Base-by-base conservation (phyloP, 2,888 invertebrate genomes). In the Drosophila austrosaltans region DNA sequence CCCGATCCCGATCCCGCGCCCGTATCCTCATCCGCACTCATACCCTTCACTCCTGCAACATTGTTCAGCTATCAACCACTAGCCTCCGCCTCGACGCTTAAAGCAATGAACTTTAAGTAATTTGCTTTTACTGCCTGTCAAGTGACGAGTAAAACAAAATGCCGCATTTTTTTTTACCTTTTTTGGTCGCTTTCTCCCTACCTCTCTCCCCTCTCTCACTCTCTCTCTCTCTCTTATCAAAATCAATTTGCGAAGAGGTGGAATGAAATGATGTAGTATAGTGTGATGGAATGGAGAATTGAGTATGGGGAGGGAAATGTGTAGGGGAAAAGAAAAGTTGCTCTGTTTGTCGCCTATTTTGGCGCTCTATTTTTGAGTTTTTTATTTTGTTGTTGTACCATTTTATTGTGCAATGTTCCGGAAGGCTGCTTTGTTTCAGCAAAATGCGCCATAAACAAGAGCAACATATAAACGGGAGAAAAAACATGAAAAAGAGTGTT, bases 81-180 rank as follows among this genome's bases (percentile, higher is more conserved):
- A 54, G 42, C 39, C 30, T 2, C 66, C 72, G 73, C 72, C 81
- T 79, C 65, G 60, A 53, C 79, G 82, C 80, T 88, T 86, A 77
- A 85, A 81, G 88, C 89, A 86, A 88, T 85, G 88, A 85, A 86
- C 88, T 85, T 88, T 77, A 88, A 83, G 88, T 83, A 88, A 88
- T 88, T 86, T 86, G 81, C 75, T 86, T 86, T 85, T 83, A 83
- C 82, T 75, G 87, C 76, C 77, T 86, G 85, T 83, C 84, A 88
- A 85, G 83, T 83, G 85, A 76, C 72, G 77, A 75, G 69, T 74
- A 69, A 69, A 72, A 73, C 79, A 75, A 81, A 83, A 77, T 84
- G 72, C 67, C 75, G 63, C 72, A 76, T 67, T 81, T 72, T 75
- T 68, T 70, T 66, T 48, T 69, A 65, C 57, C 53, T 63, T 57